These are phyloP conservation scores for Julus scanicus DNA, from an alignment of 2,888 invertebrate genomes.

Conservation along the genomic window DNA sequence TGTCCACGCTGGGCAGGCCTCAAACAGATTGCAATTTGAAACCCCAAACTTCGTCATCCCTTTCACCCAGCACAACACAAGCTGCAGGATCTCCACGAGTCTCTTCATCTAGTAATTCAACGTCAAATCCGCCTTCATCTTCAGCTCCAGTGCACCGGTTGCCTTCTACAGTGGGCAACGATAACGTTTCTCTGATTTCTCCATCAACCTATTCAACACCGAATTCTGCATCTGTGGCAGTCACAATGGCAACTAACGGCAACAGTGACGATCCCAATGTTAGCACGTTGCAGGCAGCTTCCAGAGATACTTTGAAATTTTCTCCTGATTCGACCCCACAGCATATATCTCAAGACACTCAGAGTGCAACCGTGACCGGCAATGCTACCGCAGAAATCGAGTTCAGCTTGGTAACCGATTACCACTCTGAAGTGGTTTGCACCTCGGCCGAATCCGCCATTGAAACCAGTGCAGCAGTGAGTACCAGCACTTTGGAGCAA, in stretches of 20 bases:
- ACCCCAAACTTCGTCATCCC: neutral
- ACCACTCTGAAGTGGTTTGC: neutral
- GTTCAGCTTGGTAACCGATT: neutral
- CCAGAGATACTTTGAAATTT: neutral
- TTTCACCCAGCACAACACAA: conserved; percentile 28
- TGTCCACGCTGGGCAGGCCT: neutral
- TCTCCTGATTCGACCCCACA: conserved; percentile 52
- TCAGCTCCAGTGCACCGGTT: neutral
- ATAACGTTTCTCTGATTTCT: neutral
- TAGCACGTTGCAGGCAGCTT: neutral
- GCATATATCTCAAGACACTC: conserved; percentile 34
- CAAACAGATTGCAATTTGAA: neutral
- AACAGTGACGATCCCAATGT: neutral
- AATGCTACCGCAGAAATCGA: conserved; percentile 34
- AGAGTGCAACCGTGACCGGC: neutral
- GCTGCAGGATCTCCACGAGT: conserved; percentile 52
- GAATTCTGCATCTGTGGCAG: conserved; percentile 22
- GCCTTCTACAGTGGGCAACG: neutral
- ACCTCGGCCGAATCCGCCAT: neutral
- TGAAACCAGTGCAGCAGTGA: conserved; percentile 20
- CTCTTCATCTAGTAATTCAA: conserved; percentile 51
- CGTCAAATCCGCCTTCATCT: neutral
- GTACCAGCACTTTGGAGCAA: conserved; percentile 50
- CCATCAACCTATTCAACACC: conserved; percentile 27
- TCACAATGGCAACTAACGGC: conserved; percentile 36